Evolutionary conservation across 2,113 vertebrate species (phyloP).

Genomic region (Tringa solitaria): DNA sequence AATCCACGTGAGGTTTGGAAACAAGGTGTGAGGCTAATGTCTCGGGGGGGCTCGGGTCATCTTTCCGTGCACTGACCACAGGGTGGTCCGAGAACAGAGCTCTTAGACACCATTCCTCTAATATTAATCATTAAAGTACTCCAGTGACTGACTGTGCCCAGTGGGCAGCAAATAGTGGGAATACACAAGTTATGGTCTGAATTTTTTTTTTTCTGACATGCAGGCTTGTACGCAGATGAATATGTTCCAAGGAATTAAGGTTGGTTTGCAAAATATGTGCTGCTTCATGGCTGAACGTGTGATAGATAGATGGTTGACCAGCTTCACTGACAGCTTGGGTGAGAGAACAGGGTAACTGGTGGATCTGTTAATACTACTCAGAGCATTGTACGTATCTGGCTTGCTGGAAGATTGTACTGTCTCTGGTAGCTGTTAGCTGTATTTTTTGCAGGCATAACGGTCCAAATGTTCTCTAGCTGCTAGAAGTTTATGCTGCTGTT

Average conservation of each 20-base stretch:
- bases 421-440: background rate
- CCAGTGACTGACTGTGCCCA: background rate
- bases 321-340: background rate
- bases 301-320: background rate
- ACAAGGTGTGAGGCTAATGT: background rate
- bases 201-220: background rate
- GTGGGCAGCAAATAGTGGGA: background rate
- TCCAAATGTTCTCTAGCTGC: background rate
- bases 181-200: background rate
- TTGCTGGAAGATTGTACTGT: background rate
- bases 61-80: background rate
- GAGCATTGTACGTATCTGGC: fast-evolving
- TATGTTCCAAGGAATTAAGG: background rate
- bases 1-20: fast-evolving
- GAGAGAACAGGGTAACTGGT: background rate
- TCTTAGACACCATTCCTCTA: background rate
- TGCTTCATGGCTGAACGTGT: background rate
- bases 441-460: background rate
- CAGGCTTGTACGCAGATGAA: background rate
- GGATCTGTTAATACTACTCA: background rate
- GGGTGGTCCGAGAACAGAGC: background rate
- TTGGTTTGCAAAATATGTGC: background rate
- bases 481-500: background rate
- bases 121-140: background rate
- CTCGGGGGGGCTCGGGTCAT: background rate